These are phyloP conservation scores for Dromas ardeola DNA, from an alignment of 2,113 vertebrate species.

Conservation along the genomic window DNA sequence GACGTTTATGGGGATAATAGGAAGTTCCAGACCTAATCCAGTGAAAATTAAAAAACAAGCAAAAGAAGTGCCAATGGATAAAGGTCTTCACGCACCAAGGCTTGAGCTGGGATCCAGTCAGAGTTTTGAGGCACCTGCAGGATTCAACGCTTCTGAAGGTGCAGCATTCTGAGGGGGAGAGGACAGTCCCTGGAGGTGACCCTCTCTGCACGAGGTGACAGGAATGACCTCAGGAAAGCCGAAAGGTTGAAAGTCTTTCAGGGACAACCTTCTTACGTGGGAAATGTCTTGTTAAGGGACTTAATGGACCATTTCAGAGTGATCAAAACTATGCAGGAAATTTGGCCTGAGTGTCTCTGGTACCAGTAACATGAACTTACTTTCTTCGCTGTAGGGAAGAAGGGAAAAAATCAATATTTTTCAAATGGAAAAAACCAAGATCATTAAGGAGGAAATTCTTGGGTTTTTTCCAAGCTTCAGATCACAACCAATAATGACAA, in stretches of 20 bases:
- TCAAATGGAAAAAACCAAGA: neutral
- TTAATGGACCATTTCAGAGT: neutral
- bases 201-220: neutral
- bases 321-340: neutral
- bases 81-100: neutral
- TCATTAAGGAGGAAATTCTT: neutral
- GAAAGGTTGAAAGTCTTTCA: neutral
- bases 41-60: neutral
- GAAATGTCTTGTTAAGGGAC: neutral
- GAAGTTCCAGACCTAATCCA: neutral
- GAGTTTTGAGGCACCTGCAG: too few relatives aligned
- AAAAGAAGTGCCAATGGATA: rapidly evolving
- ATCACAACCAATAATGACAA: neutral
- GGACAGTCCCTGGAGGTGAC: neutral
- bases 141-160: neutral
- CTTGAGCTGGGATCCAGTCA: neutral
- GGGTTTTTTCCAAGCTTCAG: neutral
- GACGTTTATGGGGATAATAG: neutral
- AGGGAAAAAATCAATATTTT: neutral
- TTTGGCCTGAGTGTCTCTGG: neutral
- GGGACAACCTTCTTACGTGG: neutral
- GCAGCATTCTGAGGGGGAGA: neutral
- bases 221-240: neutral
- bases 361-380: neutral
- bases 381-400: neutral